Base-by-base conservation (phyloP, 1,140 invertebrate species). In the Drosophila serrata region DNA sequence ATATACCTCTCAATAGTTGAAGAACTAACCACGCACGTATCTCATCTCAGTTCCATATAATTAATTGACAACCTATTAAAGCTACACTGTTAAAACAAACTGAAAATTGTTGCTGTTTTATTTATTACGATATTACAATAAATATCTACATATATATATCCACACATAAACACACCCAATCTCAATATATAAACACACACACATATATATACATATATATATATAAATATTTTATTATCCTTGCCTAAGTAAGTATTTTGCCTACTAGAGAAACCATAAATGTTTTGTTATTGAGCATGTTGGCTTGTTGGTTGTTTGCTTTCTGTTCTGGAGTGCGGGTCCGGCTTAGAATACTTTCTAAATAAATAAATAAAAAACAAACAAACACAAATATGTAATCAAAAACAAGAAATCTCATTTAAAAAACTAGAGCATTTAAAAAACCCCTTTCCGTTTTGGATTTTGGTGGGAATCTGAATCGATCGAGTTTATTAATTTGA, bases 301-400 rank as follows among this genome's bases (percentile, higher is more conserved):
- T 86, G 82, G 82, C 82, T 87, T 87, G 82, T 87, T 87, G 82
- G 82, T 87, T 88, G 82, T 74, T 82, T 87, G 82, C 84, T 86
- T 87, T 82, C 72, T 87, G 84, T 87, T 80, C 51, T 82, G 79
- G 84, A 82, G 81, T 63, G 80, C 76, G 80, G 82, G 79, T 70
- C 65, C 62, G 76, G 82, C 80, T 80, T 88, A 72, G 65, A 72
- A 22, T 72, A 72, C 42, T 72, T 72, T 22, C 65, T 68, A 48
- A 35, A 53, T 35, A 35, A 51, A 61, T 43, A 59, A 73, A 72
- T 24, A 70, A 62, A 39, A 67, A 79, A 53, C 33, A 67, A 79
- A 53, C 42, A 62, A 62, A 57, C 55, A 37, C 46, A 60, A 62
- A 59, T 64, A 49, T 56, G 65, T 69, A 75, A 61, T 67, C 69